These are phyloP conservation scores for Allacma fusca DNA, from an alignment of 2,888 invertebrate genomes.

Conservation along the genomic window DNA sequence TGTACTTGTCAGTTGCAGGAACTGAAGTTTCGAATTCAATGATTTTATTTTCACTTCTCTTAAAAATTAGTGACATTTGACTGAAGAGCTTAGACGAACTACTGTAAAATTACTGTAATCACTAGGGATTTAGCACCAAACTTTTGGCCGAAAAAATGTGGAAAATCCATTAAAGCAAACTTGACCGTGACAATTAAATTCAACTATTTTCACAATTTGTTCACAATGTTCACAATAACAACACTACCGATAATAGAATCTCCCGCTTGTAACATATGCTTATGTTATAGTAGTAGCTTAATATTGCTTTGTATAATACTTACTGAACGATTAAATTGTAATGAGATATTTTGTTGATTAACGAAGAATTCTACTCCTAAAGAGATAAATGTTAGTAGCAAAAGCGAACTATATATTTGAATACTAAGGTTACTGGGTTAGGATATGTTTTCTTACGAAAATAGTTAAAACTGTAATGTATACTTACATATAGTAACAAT, in stretches of 20 bases:
- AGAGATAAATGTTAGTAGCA: neutral
- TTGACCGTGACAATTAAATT: slow-evolving; percentile 1
- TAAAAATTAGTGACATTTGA: slow-evolving; percentile 25
- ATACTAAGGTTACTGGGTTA: slow-evolving; percentile 6
- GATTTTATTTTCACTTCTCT: slow-evolving; percentile 25
- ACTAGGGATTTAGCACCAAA: slow-evolving; percentile 40
- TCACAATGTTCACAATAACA: neutral
- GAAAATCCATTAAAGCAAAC: slow-evolving; percentile 31
- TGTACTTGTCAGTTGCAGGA: neutral
- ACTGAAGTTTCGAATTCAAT: neutral
- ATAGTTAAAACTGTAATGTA: slow-evolving; percentile 30
- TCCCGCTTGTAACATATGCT: slow-evolving; percentile 13
- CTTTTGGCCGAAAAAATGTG: slow-evolving; percentile 36
- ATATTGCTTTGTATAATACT: neutral
- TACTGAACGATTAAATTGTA: slow-evolving; percentile 14
- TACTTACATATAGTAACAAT: slow-evolving; percentile 21
- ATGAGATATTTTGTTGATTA: neutral
- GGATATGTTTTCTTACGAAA: slow-evolving; percentile 30
- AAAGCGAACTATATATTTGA: slow-evolving; percentile 1
- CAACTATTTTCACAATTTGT: neutral
- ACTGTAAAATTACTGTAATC: slow-evolving; percentile 28
- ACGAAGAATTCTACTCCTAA: neutral
- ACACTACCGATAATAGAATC: slow-evolving; percentile 17
- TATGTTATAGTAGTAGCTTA: neutral
- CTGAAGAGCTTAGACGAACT: slow-evolving; percentile 15